These are phyloP conservation scores for Proteles cristata DNA, from an alignment of 2,113 vertebrate species.

Conservation along the genomic window DNA sequence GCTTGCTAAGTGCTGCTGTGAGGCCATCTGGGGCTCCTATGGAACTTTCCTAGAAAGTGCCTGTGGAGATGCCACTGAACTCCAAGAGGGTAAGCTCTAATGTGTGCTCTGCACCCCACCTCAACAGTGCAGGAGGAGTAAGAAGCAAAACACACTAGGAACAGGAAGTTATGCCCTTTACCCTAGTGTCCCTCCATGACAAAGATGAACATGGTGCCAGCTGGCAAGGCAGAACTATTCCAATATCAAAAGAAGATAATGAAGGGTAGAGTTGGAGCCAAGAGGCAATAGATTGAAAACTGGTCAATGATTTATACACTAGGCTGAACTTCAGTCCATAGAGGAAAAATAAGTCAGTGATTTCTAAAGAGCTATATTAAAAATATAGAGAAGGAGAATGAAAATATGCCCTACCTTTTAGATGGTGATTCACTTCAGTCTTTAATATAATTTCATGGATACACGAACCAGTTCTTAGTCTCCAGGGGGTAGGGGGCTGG, in stretches of 20 bases:
- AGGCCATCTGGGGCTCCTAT: background rate
- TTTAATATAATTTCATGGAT: background rate
- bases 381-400: background rate
- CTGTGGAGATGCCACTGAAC: background rate
- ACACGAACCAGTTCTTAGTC: background rate
- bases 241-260: background rate
- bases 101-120: background rate
- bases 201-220: background rate
- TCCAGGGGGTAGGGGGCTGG: background rate
- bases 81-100: background rate
- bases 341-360: slow-evolving; percentile 8
- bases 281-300: background rate
- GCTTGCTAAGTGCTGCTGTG: background rate
- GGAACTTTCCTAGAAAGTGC: background rate
- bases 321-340: slow-evolving; percentile 18
- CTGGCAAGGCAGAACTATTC: background rate
- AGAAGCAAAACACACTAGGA: background rate
- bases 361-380: background rate
- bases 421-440: background rate
- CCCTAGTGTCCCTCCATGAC: background rate
- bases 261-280: background rate
- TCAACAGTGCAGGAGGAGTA: background rate
- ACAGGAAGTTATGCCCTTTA: background rate
- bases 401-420: background rate
- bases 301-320: background rate